Base-by-base conservation (phyloP, 2,113 vertebrate genomes). In the Bettongia penicillata region DNA sequence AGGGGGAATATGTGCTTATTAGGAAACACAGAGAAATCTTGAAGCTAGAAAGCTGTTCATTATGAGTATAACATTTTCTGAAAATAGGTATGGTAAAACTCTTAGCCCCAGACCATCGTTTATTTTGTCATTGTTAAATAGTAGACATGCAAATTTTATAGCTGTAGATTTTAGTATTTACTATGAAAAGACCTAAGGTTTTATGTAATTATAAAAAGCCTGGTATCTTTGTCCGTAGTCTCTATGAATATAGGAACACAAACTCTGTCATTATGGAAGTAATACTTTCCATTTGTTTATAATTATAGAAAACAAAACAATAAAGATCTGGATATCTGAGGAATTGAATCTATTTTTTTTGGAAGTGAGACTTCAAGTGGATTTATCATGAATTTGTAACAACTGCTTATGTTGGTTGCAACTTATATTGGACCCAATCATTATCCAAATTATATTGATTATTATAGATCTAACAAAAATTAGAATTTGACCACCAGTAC, bases 61-160 rank as follows among this genome's bases (percentile, higher is more conserved):
- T 96, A 52, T 93, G 49, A 53, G 3, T 93, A 53, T 91, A 48
- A 53, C 93, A 91, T 96, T 93, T 97, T 94, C 57, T 96, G 26
- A 3, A 93, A 12, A 19, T 93, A 22, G 91, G 1, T 92, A 93
- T 90, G 48, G 26, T 95, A 53, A 68, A 97, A 95, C 16, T 91
- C 61, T 68, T 68, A 68, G 12, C 12, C 31, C 31, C 61, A 37
- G 3, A 43, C 2, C 68, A 96, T 92, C 89, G 19, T 37, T 37
- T 94, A 9, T 31, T 4, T 96, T 31, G 53, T 95, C 26, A 6
- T 95, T 92, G 53, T 92, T 95, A 23, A 96, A 91, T n/a, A 95
- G 51, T 37, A 94, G 49, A 92, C 26, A 37, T 68, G 49, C 8
- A 92, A 51, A 26, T 95, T 93, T 93, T 1, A 61, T 94, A 97